phyloP scores from a whole-genome alignment of 2,113 vertebrate genomes.

The Brachyhypopomus occidentalis region DNA sequence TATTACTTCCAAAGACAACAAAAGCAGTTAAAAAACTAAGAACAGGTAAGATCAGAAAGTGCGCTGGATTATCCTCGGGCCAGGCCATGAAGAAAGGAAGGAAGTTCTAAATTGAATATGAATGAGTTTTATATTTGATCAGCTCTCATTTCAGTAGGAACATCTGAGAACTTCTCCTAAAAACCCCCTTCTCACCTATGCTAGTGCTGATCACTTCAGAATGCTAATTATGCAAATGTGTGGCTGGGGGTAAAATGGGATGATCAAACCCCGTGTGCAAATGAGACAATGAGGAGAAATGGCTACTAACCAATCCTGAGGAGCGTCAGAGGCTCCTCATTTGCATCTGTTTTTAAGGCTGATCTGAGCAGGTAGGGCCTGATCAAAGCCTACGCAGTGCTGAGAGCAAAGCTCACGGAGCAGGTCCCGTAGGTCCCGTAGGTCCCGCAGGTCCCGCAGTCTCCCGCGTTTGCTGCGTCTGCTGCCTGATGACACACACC shows the following conservation, averaged over 20 bases:
- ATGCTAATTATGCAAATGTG: conserved; percentile 75
- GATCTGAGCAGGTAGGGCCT: conserved; percentile 47
- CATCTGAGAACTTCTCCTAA: conserved; percentile 39
- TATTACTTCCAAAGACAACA: neutral
- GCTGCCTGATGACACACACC: neutral
- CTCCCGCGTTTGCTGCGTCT: conserved; percentile 3
- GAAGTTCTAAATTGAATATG: conserved; percentile 31
- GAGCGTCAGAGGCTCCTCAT: conserved; percentile 59
- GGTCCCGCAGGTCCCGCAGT: conserved; percentile 32
- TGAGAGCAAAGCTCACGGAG: conserved; percentile 58
- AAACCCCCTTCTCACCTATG: conserved; percentile 29
- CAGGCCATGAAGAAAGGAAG: neutral
- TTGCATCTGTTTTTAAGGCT: conserved; percentile 64
- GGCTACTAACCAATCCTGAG: conserved; percentile 57
- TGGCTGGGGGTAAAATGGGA: conserved; percentile 71
- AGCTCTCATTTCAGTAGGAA: conserved; percentile 28
- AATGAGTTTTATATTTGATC: conserved; percentile 48
- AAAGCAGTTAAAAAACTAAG: conserved; percentile 18
- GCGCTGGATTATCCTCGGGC: conserved; percentile 5
- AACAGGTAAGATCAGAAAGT: conserved; percentile 1
- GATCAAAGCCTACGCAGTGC: conserved; percentile 63
- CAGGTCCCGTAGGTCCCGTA: conserved; percentile 49
- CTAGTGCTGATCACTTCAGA: conserved; percentile 58
- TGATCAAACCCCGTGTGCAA: conserved; percentile 68
- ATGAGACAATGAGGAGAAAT: conserved; percentile 61